Base-by-base conservation (phyloP, 2,113 vertebrate genomes). In the Thalassarche chlororhynchos region DNA sequence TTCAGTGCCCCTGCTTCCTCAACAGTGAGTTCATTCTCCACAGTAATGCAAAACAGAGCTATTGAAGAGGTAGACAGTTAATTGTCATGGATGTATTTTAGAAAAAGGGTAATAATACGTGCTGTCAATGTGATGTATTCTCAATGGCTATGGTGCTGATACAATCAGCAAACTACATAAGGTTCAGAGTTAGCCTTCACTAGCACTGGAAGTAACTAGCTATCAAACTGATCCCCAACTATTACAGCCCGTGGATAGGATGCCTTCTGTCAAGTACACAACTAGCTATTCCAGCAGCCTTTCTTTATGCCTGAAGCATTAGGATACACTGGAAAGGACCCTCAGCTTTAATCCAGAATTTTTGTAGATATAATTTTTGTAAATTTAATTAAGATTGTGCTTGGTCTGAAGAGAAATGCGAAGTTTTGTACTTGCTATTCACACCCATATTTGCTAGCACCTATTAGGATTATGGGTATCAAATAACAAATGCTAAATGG, bases 371-470 rank as follows among this genome's bases (percentile, higher is more conserved):
- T 91, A 79, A 85, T 87, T 71, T 60, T 83, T 58, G 23, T 49
- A 86, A 74, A 90, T 52, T 83, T 91, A 89, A 89, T 96, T 96
- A 93, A 89, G 84, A 83, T 57, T 82, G 40, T 40, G 14, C 28
- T 72, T 79, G 31, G 44, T 69, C 46, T 58, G 32, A 40, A 82
- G 54, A 91, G 47, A 95, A 91, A 65, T 12, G 42, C 8, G 42
- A 84, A 24, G 2, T 75, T 91, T 76, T 87, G 24, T 38, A 47
- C 29, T 60, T 79, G 51, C 40, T 94, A 38, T 75, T 62, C 65
- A 61, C 5, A 1, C 42, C 42, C 47, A 3, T n/a, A n/a, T 89
- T 71, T 89, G 6, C 64, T 60, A 57, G 34, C 26, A 79, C 42
- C 21, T 78, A 17, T 74, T 46, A 58, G 24, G 16, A 75, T 64